Evolutionary conservation across 2,797 vertebrate species (phyloP).

Genomic region (Diplodus puntazzo): DNA sequence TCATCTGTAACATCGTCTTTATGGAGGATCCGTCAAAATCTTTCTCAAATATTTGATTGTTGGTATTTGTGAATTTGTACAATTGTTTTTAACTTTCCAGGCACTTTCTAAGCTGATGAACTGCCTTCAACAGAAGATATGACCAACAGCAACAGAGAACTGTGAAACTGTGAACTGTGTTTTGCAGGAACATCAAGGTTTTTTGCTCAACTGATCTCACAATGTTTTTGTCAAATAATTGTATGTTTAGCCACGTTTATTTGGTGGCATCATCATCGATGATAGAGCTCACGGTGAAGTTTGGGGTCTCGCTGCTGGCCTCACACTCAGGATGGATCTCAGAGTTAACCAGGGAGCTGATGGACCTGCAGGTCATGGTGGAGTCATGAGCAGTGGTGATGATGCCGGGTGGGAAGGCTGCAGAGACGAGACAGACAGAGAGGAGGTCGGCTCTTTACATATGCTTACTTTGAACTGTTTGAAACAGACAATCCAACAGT

Average conservation of each 20-base stretch:
- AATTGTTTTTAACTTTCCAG: not conserved
- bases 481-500: too few species aligned
- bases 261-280: conserved; percentile 82
- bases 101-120: not conserved
- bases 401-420: conserved; percentile 89
- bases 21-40: not conserved
- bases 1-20: not conserved
- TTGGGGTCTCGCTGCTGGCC: conserved; percentile 74
- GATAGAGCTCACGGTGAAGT: conserved; percentile 84
- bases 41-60: not conserved
- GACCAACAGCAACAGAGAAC: conserved; percentile 22
- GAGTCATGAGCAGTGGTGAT: conserved; percentile 86
- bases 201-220: not conserved
- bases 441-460: not conserved
- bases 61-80: not conserved
- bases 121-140: conserved; percentile 4
- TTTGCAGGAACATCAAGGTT: not conserved
- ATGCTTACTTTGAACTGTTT: not conserved
- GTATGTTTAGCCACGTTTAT: conserved; percentile 30
- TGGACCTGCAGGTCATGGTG: conserved; percentile 86
- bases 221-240: fast-evolving
- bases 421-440: conserved; percentile 49
- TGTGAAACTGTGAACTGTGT: not conserved
- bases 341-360: conserved; percentile 82
- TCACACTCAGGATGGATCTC: conserved; percentile 89